Conservation (phyloP, 1,140 invertebrate species). For the Pararge aegeria region DNA sequence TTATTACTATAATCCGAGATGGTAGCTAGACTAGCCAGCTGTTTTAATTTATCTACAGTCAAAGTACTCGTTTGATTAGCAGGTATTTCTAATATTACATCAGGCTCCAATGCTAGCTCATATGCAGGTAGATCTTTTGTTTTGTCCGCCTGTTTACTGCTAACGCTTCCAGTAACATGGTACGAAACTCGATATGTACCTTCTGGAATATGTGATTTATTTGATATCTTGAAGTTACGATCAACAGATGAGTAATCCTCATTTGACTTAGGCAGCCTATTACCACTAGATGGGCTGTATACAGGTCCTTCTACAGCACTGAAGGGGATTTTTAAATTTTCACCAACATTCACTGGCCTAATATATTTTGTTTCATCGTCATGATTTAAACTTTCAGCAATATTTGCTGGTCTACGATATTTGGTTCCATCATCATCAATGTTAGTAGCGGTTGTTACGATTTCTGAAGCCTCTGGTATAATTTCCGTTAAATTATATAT, state of each 20-base stretch:
- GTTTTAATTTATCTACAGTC: slow-evolving; percentile 73
- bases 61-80: slow-evolving; percentile 62
- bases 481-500: slow-evolving; percentile 32
- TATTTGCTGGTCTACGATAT: not conserved
- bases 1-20: slow-evolving; percentile 74
- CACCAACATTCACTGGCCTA: not conserved
- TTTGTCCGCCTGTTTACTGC: slow-evolving; percentile 72
- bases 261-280: slow-evolving; percentile 65
- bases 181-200: slow-evolving; percentile 72
- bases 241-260: slow-evolving; percentile 37
- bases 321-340: not conserved
- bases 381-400: slow-evolving; percentile 5
- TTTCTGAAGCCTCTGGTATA: slow-evolving; percentile 40
- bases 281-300: slow-evolving; percentile 39
- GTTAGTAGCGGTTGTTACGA: slow-evolving; percentile 35
- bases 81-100: slow-evolving; percentile 72
- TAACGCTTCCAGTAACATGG: slow-evolving; percentile 72
- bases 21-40: slow-evolving; percentile 76
- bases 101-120: slow-evolving; percentile 65
- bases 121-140: slow-evolving; percentile 66
- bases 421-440: slow-evolving; percentile 22
- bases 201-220: slow-evolving; percentile 52
- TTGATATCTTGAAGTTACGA: slow-evolving; percentile 29
- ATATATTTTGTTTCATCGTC: slow-evolving; percentile 15
- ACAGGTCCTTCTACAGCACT: not conserved